Evolutionary conservation across 2,888 invertebrate species (phyloP).

Genomic region (Hydriomena furcata): DNA sequence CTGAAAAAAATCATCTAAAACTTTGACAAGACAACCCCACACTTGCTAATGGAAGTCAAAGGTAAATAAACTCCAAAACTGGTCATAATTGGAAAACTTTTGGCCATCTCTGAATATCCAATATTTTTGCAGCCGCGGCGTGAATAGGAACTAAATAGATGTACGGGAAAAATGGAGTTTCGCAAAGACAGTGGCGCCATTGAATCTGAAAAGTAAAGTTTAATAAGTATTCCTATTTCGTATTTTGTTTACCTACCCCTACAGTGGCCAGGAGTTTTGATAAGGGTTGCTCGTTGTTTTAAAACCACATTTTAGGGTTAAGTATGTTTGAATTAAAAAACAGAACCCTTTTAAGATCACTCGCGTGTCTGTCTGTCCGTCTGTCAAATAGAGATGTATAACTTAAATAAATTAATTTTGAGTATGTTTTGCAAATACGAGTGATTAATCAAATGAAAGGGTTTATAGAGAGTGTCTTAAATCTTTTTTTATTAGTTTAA

Average conservation of each 20-base stretch:
- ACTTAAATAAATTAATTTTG: too few relatives aligned
- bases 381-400: too few relatives aligned
- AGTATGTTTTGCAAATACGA: too few relatives aligned
- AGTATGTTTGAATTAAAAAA: too few relatives aligned
- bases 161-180: not conserved
- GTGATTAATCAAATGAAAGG: too few relatives aligned
- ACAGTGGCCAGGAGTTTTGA: conserved; percentile 8
- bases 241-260: conserved; percentile 1
- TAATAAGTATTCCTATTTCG: not conserved
- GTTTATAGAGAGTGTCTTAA: too few relatives aligned
- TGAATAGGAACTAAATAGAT: conserved; percentile 6
- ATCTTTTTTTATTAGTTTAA: too few relatives aligned
- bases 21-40: conserved; percentile 7
- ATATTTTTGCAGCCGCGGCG: conserved; percentile 4
- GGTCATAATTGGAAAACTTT: too few relatives aligned
- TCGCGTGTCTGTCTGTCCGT: too few relatives aligned
- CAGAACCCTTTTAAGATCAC: too few relatives aligned
- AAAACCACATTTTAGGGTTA: too few relatives aligned
- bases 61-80: conserved; percentile 11
- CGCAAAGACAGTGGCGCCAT: conserved; percentile 8
- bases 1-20: not conserved
- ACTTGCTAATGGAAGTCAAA: conserved; percentile 7
- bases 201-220: not conserved
- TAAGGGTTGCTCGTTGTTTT: conserved; percentile 4
- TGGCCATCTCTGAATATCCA: conserved; percentile 1